These are phyloP conservation scores for Eulacestoma nigropectus DNA, from an alignment of 2,113 vertebrate genomes.

Conservation along the genomic window DNA sequence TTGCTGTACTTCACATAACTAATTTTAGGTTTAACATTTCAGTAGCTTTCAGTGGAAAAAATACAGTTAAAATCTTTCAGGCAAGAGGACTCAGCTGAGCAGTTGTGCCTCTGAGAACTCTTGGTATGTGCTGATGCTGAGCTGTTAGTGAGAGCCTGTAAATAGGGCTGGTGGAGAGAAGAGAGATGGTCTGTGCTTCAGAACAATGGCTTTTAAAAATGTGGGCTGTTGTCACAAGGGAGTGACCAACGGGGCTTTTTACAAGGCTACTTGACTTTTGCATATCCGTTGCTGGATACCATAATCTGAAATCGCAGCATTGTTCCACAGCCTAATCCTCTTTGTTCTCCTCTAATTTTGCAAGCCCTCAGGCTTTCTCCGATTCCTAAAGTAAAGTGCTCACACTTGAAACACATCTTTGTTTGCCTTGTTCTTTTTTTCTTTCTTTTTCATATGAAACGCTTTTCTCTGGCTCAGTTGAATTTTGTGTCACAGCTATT, in stretches of 20 bases:
- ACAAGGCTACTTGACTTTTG: conserved; percentile 58
- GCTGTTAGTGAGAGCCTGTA: background rate
- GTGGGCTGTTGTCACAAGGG: conserved; percentile 6
- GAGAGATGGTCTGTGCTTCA: background rate
- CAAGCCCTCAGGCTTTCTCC: conserved; percentile 42
- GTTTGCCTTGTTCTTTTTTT: conserved; percentile 17
- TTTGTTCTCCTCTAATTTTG: conserved; percentile 62
- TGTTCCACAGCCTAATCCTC: conserved; percentile 57
- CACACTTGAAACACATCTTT: conserved; percentile 44
- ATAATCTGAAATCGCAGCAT: conserved; percentile 56
- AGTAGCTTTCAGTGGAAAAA: background rate
- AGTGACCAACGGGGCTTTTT: conserved; percentile 23
- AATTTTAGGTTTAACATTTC: background rate
- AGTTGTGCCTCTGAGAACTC: background rate
- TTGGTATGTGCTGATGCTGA: background rate
- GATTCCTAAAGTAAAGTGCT: conserved; percentile 33
- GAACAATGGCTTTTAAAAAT: conserved; percentile 29
- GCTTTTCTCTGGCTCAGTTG: background rate
- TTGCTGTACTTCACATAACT: background rate
- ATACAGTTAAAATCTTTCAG: background rate
- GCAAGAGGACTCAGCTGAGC: background rate
- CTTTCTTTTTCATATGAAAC: conserved; percentile 10
- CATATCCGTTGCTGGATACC: conserved; percentile 56
- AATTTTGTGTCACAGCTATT: conserved; percentile 4
- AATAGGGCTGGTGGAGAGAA: background rate